Conservation (phyloP, 1,140 invertebrate genomes). For the Lordiphosa stackelbergi region DNA sequence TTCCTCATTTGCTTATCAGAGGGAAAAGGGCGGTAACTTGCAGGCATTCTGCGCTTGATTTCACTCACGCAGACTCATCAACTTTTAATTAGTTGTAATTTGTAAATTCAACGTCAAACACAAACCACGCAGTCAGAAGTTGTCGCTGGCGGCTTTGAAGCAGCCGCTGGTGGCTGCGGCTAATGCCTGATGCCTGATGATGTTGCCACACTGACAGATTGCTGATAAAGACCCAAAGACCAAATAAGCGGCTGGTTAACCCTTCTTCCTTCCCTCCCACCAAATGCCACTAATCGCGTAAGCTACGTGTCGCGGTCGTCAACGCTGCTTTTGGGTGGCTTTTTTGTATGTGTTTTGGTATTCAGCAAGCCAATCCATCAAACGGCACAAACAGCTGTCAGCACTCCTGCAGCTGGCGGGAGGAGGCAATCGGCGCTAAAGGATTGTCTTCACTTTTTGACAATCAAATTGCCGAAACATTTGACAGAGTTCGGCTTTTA, state of each 20-base stretch:
- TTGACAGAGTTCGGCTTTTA: constrained; percentile 37
- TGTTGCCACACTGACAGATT: constrained; percentile 64
- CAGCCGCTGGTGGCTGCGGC: constrained; percentile 39
- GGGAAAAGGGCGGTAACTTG: constrained; percentile 6
- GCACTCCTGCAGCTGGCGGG: constrained; percentile 15
- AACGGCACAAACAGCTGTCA: constrained; percentile 53
- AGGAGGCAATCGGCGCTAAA: constrained; percentile 6
- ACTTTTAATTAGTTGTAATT: constrained; percentile 76
- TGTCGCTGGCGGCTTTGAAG: constrained; percentile 48
- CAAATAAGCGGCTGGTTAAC: constrained; percentile 26
- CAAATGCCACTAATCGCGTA: constrained; percentile 41
- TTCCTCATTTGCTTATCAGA: constrained; percentile 68
- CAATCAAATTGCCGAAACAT: constrained; percentile 50
- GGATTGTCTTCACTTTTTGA: constrained; percentile 35
- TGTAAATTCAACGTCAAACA: constrained; percentile 71
- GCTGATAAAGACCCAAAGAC: constrained; percentile 48
- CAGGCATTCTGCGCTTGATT: constrained; percentile 55
- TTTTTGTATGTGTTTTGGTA: constrained; percentile 3
- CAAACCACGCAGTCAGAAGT: constrained; percentile 41
- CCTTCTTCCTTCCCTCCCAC: constrained; percentile 9
- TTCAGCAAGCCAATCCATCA: constrained; percentile 58
- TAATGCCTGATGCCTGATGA: constrained; percentile 10
- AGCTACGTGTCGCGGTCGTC: constrained; percentile 45
- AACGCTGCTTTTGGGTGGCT: constrained; percentile 21
- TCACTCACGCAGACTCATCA: constrained; percentile 73